A percentile compares a stretch with the other conserved stretches of the same genome.
Evolutionary conservation across 35 echinoderm and acorn worm genomes (phyloP).

Genomic region (Apostichopus japonicus): DNA sequence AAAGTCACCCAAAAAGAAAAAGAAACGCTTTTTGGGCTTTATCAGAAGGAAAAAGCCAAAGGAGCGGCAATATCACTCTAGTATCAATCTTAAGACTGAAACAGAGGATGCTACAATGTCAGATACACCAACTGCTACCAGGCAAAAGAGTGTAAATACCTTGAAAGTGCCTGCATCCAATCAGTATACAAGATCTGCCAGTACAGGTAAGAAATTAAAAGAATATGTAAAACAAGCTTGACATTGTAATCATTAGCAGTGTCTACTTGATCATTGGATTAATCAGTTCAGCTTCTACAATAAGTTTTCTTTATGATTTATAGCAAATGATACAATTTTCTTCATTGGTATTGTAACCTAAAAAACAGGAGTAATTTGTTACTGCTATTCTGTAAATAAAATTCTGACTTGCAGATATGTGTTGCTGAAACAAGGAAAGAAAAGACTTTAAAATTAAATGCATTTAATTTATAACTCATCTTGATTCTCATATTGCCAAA

Average conservation of each 20-base stretch:
- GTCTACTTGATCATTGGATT: background rate
- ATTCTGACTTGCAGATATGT: too few species aligned
- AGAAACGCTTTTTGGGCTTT: conserved; percentile 48
- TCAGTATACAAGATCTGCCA: conserved; percentile 62
- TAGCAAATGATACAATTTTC: background rate
- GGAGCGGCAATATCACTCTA: conserved; percentile 51
- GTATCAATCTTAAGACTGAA: conserved; percentile 42
- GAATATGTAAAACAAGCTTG: too few species aligned
- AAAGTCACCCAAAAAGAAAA: conserved; percentile 52
- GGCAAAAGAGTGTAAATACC: conserved; percentile 33
- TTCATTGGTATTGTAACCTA: too few species aligned
- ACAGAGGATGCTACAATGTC: conserved; percentile 31
- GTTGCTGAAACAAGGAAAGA: too few species aligned
- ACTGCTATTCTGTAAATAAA: too few species aligned
- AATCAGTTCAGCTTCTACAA: background rate
- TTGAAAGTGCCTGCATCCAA: conserved; percentile 56
- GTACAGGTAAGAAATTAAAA: background rate
- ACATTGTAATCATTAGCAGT: background rate
- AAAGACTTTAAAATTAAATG: too few species aligned
- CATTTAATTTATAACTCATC: too few species aligned
- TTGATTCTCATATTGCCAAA: too few species aligned
- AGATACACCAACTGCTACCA: conserved; percentile 23
- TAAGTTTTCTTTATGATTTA: background rate
- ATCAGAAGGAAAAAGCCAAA: conserved; percentile 38
- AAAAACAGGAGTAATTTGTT: too few species aligned